These are phyloP conservation scores for Intellagama lesueurii DNA, from an alignment of 2,797 vertebrate genomes.

Conservation along the genomic window DNA sequence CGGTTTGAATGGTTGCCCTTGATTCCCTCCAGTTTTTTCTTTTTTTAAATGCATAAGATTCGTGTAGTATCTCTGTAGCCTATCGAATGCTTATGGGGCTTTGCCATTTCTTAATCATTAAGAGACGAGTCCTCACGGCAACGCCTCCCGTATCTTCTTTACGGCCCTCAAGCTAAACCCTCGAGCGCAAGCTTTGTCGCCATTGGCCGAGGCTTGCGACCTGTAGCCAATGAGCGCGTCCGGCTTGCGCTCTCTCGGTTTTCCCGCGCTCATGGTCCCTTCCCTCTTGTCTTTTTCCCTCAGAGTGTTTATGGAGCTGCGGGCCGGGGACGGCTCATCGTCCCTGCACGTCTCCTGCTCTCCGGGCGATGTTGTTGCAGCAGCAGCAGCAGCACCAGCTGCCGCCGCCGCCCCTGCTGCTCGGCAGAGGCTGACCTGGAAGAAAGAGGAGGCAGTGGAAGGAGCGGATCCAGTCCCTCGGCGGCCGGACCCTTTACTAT, in stretches of 20 bases:
- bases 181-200: not conserved
- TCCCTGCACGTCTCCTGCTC: conserved; percentile 41
- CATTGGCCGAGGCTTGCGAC: not conserved
- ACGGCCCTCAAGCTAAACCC: not conserved
- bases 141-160: not conserved
- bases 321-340: conserved; percentile 41
- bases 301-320: conserved; percentile 74
- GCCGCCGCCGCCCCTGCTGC: conserved; percentile 57
- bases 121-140: too few relatives aligned
- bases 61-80: too few relatives aligned
- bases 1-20: not conserved
- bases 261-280: conserved; percentile 22
- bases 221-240: conserved; percentile 1
- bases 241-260: not conserved
- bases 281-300: conserved; percentile 22
- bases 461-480: conserved; percentile 57
- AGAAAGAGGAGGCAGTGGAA: conserved; percentile 52
- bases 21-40: not conserved
- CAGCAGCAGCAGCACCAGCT: conserved; percentile 40
- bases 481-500: conserved; percentile 82
- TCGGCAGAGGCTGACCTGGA: conserved; percentile 56
- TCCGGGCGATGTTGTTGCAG: conserved; percentile 73
- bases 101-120: too few relatives aligned
- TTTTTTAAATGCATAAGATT: not conserved
- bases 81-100: too few relatives aligned